Base-by-base conservation (phyloP, 2,113 vertebrate genomes). In the Megaceryle maxima region DNA sequence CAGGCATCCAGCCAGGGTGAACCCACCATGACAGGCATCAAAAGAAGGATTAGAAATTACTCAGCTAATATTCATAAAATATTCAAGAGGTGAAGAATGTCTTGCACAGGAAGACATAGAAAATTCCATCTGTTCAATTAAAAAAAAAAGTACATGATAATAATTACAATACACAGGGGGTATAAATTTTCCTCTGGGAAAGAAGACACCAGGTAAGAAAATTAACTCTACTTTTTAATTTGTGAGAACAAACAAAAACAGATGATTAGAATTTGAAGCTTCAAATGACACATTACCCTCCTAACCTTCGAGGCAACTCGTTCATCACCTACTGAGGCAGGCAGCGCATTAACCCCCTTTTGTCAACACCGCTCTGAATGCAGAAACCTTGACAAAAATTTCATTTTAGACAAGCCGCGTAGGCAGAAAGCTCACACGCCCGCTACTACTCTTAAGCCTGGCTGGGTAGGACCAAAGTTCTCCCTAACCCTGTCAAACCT, bases 341-440 rank as follows among this genome's bases (percentile, higher is more conserved):
- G 4, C 3, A 2, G 13, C 0, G 0, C 16, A 10, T 6, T 24
- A 57, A 59, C 33, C 20, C 2, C 7, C 39, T 43, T 13, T 13
- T 2, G 2, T 35, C 7, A 9, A 5, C 25, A 5, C 19, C 17
- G 5, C 19, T 5, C 1, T 4, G 9, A 26, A 2, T 13, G 48
- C 3, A 17, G 6, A 28, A n/a, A 67, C 20, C 9, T 20, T 33
- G 6, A 6, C 2, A 15, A 13, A 48, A 80, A 18, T 0, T 6
- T 2, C 7, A 1, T 41, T 80, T 44, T 43, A 33, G 37, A 3
- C 29, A 31, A 11, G 22, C 10, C 5, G 2, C 0, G 2, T 2
- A 21, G 28, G 16, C 7, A 5, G 39, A 48, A 50, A 33, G 28
- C 60, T 29, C 37, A 4, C 11, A 9, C 25, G 13, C 31, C 41